phyloP scores from a whole-genome alignment of 92 coral and sea anemone genomes.

The Bergia sp. region DNA sequence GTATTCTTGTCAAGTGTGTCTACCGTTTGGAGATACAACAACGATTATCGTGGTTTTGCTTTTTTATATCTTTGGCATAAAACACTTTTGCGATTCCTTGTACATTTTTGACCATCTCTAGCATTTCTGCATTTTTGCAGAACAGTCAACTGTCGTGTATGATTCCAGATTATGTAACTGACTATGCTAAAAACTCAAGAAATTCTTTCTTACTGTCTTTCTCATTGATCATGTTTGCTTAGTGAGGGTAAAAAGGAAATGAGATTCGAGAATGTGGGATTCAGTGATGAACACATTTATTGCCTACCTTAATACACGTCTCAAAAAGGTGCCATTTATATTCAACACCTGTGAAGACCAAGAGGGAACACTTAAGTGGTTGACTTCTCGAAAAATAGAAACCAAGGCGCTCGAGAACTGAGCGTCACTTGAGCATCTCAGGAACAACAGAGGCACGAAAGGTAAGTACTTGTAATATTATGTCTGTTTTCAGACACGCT shows the following conservation, averaged over 20 bases:
- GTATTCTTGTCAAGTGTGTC: constrained; percentile 8
- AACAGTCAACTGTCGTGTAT: neutral
- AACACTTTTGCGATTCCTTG: neutral
- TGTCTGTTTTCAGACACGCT: neutral
- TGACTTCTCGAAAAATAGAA: constrained; percentile 5
- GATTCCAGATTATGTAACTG: neutral
- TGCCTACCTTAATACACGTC: neutral
- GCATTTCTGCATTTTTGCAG: neutral
- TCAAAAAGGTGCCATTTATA: constrained; percentile 22
- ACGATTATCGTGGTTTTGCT: neutral
- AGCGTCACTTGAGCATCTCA: constrained; percentile 6
- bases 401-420: neutral
- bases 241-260: constrained; percentile 34
- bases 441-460: neutral
- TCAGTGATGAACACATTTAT: neutral
- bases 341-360: constrained; percentile 12
- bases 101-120: neutral
- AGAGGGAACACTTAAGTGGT: constrained; percentile 18
- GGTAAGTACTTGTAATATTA: neutral
- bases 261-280: constrained; percentile 44
- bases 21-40: neutral
- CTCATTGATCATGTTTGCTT: constrained; percentile 25
- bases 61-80: neutral
- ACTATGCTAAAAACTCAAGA: neutral
- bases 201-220: neutral